These are phyloP conservation scores for Sebastes steindachneri DNA, from an alignment of 2,797 vertebrate species.

Conservation along the genomic window DNA sequence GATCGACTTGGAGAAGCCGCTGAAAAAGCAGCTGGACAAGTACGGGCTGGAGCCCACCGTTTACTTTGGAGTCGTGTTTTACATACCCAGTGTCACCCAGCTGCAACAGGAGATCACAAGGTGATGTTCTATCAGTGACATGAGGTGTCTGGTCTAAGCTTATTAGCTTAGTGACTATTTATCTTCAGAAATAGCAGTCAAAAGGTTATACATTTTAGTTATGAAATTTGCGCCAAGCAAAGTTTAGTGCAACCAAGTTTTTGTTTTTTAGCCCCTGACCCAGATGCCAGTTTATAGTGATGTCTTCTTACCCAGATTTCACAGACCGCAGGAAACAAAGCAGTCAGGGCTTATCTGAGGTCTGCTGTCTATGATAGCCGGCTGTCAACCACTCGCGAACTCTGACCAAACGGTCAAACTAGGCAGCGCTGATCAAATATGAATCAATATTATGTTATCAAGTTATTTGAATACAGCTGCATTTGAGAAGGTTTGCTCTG, in stretches of 20 bases:
- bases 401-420: too few species aligned
- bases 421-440: too few species aligned
- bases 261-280: not conserved
- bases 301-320: not conserved
- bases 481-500: not conserved
- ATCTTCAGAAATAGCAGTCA: not conserved
- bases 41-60: conserved; percentile 94
- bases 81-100: conserved; percentile 91
- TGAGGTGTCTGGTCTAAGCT: not conserved
- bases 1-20: conserved; percentile 96
- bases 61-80: conserved; percentile 98
- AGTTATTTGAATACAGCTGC: not conserved
- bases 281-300: not conserved
- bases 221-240: not conserved
- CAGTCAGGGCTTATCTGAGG: too few species aligned
- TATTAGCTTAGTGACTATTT: not conserved
- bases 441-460: too few species aligned
- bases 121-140: conserved; percentile 74
- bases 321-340: too few species aligned
- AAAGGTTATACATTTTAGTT: not conserved
- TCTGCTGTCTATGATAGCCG: too few species aligned
- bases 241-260: not conserved
- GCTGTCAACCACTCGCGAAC: too few species aligned
- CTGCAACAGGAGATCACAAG: conserved; percentile 98
- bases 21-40: conserved; percentile 99